Percentiles rank a stretch among this genome's conserved stretches.
Conservation (phyloP, 2,888 invertebrate species). For the Nemoura dubitans region DNA sequence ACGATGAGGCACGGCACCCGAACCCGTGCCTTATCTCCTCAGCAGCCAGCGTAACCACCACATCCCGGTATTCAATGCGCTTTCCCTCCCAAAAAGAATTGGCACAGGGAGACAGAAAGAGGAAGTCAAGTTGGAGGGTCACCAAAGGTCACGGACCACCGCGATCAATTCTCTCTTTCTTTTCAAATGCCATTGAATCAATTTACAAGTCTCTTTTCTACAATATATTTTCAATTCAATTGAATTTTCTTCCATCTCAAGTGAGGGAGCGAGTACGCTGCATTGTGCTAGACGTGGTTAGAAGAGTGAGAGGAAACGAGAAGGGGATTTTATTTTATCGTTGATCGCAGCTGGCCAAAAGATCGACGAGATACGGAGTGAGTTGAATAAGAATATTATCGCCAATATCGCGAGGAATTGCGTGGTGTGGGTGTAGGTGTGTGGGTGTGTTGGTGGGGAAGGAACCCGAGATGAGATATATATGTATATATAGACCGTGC, state of each 20-base stretch:
- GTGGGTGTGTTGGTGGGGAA: background rate
- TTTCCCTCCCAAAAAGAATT: background rate
- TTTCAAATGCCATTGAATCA: conserved; percentile 33
- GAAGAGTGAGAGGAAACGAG: background rate
- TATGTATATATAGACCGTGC: background rate
- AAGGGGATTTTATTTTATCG: conserved; percentile 19
- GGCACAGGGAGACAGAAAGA: conserved; percentile 1
- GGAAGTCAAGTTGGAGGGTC: conserved; percentile 24
- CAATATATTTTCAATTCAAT: conserved; percentile 34
- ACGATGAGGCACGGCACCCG: background rate
- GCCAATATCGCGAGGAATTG: background rate
- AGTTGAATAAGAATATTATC: conserved; percentile 15
- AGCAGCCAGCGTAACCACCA: background rate
- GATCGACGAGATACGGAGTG: background rate
- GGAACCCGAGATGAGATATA: background rate
- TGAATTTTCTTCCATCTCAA: conserved; percentile 7
- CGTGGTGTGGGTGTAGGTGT: background rate
- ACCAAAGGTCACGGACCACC: conserved; percentile 17
- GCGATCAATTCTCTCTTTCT: conserved; percentile 35
- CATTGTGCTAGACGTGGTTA: background rate
- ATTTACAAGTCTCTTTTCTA: conserved; percentile 38
- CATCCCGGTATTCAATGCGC: background rate
- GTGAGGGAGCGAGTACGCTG: background rate
- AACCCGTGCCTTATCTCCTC: background rate
- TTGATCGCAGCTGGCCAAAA: conserved; percentile 28